Evolutionary conservation across 2,888 invertebrate genomes (phyloP).

Genomic region (Germaria angustata): DNA sequence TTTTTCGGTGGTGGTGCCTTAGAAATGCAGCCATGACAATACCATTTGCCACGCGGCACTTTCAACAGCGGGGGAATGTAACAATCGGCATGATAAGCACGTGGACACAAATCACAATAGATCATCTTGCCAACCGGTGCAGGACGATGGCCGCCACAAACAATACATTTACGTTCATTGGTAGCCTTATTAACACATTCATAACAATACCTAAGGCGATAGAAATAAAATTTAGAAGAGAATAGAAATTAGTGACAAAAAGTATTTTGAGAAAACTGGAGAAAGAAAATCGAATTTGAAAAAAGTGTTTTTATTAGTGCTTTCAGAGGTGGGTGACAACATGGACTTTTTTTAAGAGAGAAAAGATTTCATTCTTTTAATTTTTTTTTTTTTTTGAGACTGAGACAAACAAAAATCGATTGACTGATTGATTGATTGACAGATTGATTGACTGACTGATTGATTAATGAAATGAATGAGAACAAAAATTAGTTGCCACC

Average conservation of each 20-base stretch:
- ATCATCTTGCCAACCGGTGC: constrained; percentile 84
- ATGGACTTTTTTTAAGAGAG: constrained; percentile 26
- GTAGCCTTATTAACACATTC: constrained; percentile 96
- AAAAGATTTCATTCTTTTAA: neutral
- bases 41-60: constrained; percentile 93
- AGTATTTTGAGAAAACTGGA: neutral
- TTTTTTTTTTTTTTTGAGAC: constrained; percentile 8
- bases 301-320: constrained; percentile 53
- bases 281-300: neutral
- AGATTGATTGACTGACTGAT: constrained; percentile 13
- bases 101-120: constrained; percentile 93
- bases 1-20: constrained; percentile 90
- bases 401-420: constrained; percentile 30
- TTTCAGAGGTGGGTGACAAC: constrained; percentile 55
- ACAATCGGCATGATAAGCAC: constrained; percentile 96
- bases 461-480: constrained; percentile 30
- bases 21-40: constrained; percentile 91
- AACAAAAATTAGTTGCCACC: constrained; percentile 57
- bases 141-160: constrained; percentile 89
- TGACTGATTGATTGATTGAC: constrained; percentile 20
- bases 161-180: constrained; percentile 95
- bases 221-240: neutral
- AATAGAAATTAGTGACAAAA: neutral
- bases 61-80: constrained; percentile 92
- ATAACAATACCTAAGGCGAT: constrained; percentile 90